phyloP scores from a whole-genome alignment of 2,888 invertebrate species.

The Odontomyia ornata region DNA sequence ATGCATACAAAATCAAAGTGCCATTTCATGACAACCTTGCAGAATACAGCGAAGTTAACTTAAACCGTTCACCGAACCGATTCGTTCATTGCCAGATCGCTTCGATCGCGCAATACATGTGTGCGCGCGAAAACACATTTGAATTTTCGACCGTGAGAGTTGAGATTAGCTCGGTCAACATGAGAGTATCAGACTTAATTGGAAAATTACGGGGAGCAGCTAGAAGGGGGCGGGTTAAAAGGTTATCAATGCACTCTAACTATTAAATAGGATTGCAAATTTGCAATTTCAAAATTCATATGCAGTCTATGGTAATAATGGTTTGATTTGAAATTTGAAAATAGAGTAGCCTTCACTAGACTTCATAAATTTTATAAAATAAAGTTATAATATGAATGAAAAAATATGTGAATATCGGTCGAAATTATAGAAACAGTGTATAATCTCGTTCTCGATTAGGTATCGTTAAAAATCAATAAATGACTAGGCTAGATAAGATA shows the following conservation, averaged over 20 bases:
- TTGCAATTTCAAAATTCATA: no score
- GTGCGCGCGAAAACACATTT: neutral
- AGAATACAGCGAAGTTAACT: constrained; percentile 2
- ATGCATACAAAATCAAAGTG: neutral
- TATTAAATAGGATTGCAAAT: neutral
- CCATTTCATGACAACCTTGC: constrained; percentile 11
- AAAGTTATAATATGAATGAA: no score
- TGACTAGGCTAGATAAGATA: no score
- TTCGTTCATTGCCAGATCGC: constrained; percentile 19
- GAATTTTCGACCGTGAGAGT: neutral
- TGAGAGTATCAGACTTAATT: neutral
- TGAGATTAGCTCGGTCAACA: constrained; percentile 4
- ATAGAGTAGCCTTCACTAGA: no score
- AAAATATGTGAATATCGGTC: no score
- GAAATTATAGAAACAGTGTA: no score
- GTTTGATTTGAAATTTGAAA: no score
- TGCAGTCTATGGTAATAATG: no score
- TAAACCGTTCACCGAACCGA: constrained; percentile 17
- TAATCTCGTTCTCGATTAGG: no score
- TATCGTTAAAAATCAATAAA: no score
- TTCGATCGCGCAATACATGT: neutral
- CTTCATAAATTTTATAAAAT: no score
- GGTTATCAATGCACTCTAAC: constrained; percentile 4
- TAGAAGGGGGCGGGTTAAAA: no score
- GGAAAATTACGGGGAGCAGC: constrained; percentile 25